Conservation (phyloP, 2,888 invertebrate genomes). For the Philereme transversata region DNA sequence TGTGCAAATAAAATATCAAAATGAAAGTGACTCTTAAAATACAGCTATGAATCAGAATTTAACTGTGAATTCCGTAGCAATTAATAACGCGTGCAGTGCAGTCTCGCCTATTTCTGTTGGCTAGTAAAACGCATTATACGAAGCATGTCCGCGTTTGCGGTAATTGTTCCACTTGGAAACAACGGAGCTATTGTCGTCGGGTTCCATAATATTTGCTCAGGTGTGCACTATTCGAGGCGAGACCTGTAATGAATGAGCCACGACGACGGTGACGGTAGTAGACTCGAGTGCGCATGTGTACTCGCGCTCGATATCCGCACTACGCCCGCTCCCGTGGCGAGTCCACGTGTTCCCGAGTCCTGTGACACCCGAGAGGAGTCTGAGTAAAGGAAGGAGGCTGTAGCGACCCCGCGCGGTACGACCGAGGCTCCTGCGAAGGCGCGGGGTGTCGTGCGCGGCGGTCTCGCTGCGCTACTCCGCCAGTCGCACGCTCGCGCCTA, state of each 20-base stretch:
- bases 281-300: slow-evolving; percentile 74
- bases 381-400: slow-evolving; percentile 71
- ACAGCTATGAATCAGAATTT: slow-evolving; percentile 1
- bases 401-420: slow-evolving; percentile 38
- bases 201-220: slow-evolving; percentile 79
- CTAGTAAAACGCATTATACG: slow-evolving; percentile 10
- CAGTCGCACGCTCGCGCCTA: slow-evolving; percentile 73
- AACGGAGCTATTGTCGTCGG: slow-evolving; percentile 64
- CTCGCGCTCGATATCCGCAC: slow-evolving; percentile 78
- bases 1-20: too few relatives aligned
- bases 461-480: slow-evolving; percentile 53
- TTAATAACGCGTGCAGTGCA: slow-evolving; percentile 11
- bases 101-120: slow-evolving; percentile 15
- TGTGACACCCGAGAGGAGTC: slow-evolving; percentile 52
- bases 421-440: slow-evolving; percentile 42
- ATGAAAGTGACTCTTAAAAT: not conserved
- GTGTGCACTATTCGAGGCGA: slow-evolving; percentile 63
- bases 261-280: slow-evolving; percentile 43
- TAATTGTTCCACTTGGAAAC: slow-evolving; percentile 64
- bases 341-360: slow-evolving; percentile 46
- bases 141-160: slow-evolving; percentile 29
- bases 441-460: slow-evolving; percentile 52
- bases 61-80: slow-evolving; percentile 10
- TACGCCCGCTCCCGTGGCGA: slow-evolving; percentile 67
- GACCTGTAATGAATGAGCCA: slow-evolving; percentile 66